These are phyloP conservation scores for Acropora yongei DNA, from an alignment of 64 coral and sea anemone species.

Conservation along the genomic window DNA sequence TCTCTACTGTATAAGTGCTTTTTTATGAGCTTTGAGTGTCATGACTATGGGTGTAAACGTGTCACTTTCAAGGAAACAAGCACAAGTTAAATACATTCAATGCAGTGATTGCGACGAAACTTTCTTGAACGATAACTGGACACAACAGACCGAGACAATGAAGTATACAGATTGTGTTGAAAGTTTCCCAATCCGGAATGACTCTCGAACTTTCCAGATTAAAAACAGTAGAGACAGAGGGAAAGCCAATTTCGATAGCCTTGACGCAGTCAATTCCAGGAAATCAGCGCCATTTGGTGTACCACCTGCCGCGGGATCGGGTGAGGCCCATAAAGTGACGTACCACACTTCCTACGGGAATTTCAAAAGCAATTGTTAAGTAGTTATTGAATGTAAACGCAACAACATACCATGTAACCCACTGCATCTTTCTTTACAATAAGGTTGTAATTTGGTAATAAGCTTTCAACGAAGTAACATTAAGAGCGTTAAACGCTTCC, in stretches of 20 bases:
- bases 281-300: conserved; percentile 30
- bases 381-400: too few species aligned
- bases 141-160: too few species aligned
- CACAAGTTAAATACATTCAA: conserved; percentile 16
- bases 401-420: too few species aligned
- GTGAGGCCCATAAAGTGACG: background rate
- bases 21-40: background rate
- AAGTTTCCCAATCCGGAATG: background rate
- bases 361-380: background rate
- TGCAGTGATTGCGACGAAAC: background rate
- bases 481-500: too few species aligned
- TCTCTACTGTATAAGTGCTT: background rate
- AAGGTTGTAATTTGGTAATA: too few species aligned
- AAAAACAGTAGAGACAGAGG: background rate
- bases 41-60: background rate
- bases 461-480: too few species aligned
- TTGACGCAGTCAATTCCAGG: conserved; percentile 15
- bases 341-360: background rate
- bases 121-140: background rate
- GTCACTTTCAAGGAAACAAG: background rate
- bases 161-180: background rate
- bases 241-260: background rate
- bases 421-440: too few species aligned
- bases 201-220: conserved; percentile 1
- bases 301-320: background rate